These are phyloP conservation scores for Catharus bicknelli DNA, from an alignment of 2,113 vertebrate genomes.

Conservation along the genomic window DNA sequence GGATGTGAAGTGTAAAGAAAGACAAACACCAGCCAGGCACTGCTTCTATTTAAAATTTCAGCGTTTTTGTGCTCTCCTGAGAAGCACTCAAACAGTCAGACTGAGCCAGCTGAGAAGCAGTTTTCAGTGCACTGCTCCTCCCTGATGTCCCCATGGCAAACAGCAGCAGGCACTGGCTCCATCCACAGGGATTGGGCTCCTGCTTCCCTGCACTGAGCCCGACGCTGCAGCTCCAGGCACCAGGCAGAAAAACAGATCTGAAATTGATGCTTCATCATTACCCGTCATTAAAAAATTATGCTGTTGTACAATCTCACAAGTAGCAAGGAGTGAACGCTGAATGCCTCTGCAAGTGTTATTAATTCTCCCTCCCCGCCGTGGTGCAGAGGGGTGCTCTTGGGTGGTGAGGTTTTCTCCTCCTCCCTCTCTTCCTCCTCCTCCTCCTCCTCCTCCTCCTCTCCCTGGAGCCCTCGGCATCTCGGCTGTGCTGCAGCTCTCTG, in stretches of 20 bases:
- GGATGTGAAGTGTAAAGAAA: neutral
- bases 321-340: constrained; percentile 6
- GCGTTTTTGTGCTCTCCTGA: constrained; percentile 25
- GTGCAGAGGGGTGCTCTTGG: neutral
- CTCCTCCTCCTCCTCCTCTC: neutral
- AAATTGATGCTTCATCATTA: constrained; percentile 58
- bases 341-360: neutral
- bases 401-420: neutral
- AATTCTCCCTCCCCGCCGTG: neutral
- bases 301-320: constrained; percentile 28
- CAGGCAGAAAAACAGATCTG: constrained; percentile 7
- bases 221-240: constrained; percentile 19
- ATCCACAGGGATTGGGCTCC: constrained; percentile 4
- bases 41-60: neutral
- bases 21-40: neutral
- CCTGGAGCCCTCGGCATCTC: neutral
- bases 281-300: constrained; percentile 60
- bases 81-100: constrained; percentile 36
- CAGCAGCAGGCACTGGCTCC: constrained; percentile 12
- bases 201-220: constrained; percentile 3
- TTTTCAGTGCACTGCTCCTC: constrained; percentile 57
- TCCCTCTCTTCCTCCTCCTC: neutral
- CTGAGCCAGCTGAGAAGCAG: constrained; percentile 57
- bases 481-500: constrained; percentile 10
- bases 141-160: constrained; percentile 2